Base-by-base conservation (phyloP, 2,888 invertebrate genomes). In the Strigamia crassipes region DNA sequence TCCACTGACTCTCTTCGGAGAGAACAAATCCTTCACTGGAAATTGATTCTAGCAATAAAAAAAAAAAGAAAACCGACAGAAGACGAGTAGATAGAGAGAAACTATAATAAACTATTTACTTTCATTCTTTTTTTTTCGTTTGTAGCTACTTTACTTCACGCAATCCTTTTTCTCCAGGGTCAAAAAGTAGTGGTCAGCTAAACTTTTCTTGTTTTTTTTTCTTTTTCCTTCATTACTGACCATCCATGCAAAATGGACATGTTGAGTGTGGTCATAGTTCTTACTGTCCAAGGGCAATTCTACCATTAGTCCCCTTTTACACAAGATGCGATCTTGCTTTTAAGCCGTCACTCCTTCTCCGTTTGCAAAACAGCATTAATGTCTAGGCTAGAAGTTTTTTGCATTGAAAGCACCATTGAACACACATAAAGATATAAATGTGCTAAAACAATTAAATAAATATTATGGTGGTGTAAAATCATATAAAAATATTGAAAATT, bases 21-120 rank as follows among this genome's bases (percentile, higher is more conserved):
- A 56, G 56, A 56, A 56, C 56, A 56, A 56, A 56, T 56, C 56
- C 56, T 56, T 56, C 56, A 56, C 56, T 56, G 18, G 56, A 56
- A 56, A 56, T 56, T 56, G 56, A 56, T 56, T 56, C 56, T 56
- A 18, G 56, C 56, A 18, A 56, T 56, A 56, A 56, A 56, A 56
- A 56, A 56, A 56, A 56, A 56, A 56, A 56, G 56, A 56, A 56
- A 56, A 56, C 56, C 56, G 56, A 56, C 56, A 56, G n/a, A 18
- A 56, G 56, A 56, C 56, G 56, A 56, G 56, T 18, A 18, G 56
- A 56, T 56, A 56, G 56, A 56, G 56, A 56, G 56, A 56, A 56
- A 56, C 56, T 56, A 56, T 18, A 56, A 56, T 56, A 56, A 56
- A 56, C 56, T 56, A 56, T 56, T 56, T 56, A 56, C 18, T 18